These are phyloP conservation scores for Gobius niger DNA, from an alignment of 2,113 vertebrate species.

Conservation along the genomic window DNA sequence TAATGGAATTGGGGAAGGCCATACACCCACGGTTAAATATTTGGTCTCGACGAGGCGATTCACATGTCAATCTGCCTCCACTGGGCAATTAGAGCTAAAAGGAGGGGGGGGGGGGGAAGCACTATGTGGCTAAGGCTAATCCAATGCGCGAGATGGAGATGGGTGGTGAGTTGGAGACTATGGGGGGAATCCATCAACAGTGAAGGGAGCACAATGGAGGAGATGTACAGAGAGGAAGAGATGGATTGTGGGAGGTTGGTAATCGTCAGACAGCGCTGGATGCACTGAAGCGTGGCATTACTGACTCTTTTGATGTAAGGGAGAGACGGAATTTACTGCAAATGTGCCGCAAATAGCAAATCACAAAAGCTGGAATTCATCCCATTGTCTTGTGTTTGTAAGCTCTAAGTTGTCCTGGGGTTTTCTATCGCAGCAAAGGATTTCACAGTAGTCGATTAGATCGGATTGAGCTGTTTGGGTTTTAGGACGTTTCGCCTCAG, in stretches of 20 bases:
- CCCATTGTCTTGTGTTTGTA: too few species aligned
- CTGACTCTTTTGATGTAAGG: constrained; percentile 14
- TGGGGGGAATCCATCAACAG: neutral
- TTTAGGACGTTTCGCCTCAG: too few species aligned
- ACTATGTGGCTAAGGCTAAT: constrained; percentile 53
- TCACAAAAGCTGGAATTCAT: too few species aligned
- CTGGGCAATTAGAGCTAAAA: constrained; percentile 52
- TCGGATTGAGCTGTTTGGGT: too few species aligned
- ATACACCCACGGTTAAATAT: constrained; percentile 61
- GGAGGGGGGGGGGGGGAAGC: constrained; percentile 20
- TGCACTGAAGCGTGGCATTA: neutral
- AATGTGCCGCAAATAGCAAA: too few species aligned
- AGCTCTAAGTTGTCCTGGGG: too few species aligned
- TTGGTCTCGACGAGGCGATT: constrained; percentile 49
- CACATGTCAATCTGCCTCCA: constrained; percentile 60
- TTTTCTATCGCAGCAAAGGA: too few species aligned
- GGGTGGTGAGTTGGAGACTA: constrained; percentile 11
- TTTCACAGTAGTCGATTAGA: too few species aligned
- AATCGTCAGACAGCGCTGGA: constrained; percentile 43
- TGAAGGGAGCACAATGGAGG: constrained; percentile 32
- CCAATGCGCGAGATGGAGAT: constrained; percentile 55
- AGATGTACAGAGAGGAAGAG: constrained; percentile 37
- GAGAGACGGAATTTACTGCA: too few species aligned
- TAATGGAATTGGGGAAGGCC: constrained; percentile 50
- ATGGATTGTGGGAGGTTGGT: constrained; percentile 36